These are phyloP conservation scores for Dryococelus australis DNA, from an alignment of 2,888 invertebrate species.

Conservation along the genomic window DNA sequence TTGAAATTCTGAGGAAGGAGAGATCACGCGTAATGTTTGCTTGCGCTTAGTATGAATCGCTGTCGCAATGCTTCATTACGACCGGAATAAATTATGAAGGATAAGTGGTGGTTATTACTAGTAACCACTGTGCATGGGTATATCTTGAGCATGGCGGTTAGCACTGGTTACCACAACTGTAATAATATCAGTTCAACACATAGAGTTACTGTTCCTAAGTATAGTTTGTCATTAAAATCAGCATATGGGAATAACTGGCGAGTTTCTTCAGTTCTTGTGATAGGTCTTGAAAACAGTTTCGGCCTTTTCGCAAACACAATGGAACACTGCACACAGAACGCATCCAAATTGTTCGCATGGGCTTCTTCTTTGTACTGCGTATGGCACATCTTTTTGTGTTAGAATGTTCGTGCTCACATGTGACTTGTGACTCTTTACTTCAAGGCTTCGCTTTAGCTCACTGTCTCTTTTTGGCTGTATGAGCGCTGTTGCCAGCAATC, in stretches of 20 bases:
- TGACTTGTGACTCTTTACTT: not conserved
- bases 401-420: conserved; percentile 35
- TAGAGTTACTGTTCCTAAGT: not conserved
- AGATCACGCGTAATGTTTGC: no score
- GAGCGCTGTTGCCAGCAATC: not conserved
- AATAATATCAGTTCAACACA: not conserved
- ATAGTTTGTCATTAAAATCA: not conserved
- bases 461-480: not conserved
- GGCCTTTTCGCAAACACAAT: conserved; percentile 43
- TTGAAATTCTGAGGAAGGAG: no score
- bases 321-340: conserved; percentile 45
- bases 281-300: conserved; percentile 41
- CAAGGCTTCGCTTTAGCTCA: not conserved
- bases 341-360: conserved; percentile 46
- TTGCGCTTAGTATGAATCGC: no score
- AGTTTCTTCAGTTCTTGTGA: conserved; percentile 18
- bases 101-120: not conserved
- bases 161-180: not conserved
- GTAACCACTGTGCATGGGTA: not conserved
- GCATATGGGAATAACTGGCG: not conserved
- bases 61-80: no score
- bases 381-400: conserved; percentile 45
- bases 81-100: not conserved
- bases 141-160: not conserved
- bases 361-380: conserved; percentile 45